Percentiles rank a stretch among this genome's conserved stretches.
Evolutionary conservation across 2,888 invertebrate species (phyloP).

Genomic region (Drosophila rellima): DNA sequence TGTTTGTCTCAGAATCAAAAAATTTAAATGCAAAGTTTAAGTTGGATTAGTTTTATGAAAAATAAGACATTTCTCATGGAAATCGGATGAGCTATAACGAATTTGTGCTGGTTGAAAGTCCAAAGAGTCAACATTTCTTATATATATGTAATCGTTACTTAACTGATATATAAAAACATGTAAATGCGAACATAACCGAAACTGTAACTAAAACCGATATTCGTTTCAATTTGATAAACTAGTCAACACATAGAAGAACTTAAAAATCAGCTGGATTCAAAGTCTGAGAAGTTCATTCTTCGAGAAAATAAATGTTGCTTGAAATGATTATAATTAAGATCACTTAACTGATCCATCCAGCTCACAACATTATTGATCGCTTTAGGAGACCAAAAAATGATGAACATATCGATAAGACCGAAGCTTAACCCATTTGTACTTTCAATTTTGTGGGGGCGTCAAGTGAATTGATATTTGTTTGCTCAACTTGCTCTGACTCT

Average conservation of each 20-base stretch:
- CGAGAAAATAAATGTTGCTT: background rate
- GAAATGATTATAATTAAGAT: background rate
- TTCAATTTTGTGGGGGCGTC: slow-evolving; percentile 59
- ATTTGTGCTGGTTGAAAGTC: no score
- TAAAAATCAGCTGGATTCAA: background rate
- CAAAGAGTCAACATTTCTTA: no score
- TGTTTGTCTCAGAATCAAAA: no score
- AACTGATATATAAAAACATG: no score
- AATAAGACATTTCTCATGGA: no score
- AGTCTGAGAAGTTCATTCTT: background rate
- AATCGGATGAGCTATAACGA: no score
- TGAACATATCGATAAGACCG: slow-evolving; percentile 40
- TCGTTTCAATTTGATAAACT: no score
- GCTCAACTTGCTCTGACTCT: slow-evolving; percentile 11
- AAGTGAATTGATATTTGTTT: slow-evolving; percentile 43
- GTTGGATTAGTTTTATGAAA: no score
- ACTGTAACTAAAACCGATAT: no score
- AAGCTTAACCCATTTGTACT: slow-evolving; percentile 54
- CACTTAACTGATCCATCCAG: slow-evolving; percentile 1
- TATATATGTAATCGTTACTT: no score
- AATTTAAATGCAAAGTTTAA: no score
- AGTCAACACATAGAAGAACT: background rate
- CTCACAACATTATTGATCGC: slow-evolving; percentile 13
- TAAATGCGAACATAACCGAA: no score
- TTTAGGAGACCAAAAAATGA: slow-evolving; percentile 20